Conservation (phyloP, 35 echinoderm and acorn worm species). For the Strongylocentrotus purpuratus region DNA sequence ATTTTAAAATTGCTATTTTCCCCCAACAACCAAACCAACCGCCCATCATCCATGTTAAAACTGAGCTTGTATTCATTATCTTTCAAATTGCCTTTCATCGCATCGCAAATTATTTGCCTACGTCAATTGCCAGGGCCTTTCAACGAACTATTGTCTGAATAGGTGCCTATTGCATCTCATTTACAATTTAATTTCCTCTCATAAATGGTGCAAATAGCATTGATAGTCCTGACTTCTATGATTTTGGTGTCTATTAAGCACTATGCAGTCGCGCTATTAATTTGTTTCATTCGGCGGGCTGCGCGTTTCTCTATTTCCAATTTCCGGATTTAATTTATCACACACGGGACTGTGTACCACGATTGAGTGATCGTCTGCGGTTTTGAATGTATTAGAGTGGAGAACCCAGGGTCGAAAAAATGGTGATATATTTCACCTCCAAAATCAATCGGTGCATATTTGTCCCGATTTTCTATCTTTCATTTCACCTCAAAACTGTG, state of each 20-base stretch:
- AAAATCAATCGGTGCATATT: not conserved
- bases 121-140: not conserved
- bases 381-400: not conserved
- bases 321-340: slow-evolving; percentile 41
- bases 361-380: not conserved
- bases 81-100: not conserved
- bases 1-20: not conserved
- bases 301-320: slow-evolving; percentile 34
- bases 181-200: not conserved
- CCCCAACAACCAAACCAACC: not conserved
- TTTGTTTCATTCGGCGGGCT: not conserved
- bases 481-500: not conserved
- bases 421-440: not conserved
- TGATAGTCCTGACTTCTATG: not conserved
- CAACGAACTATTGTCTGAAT: slow-evolving; percentile 4
- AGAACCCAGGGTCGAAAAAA: not conserved
- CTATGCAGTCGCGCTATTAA: not conserved
- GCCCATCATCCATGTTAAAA: not conserved
- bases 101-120: slow-evolving; percentile 2
- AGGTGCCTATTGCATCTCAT: not conserved
- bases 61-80: not conserved
- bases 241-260: not conserved
- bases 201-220: slow-evolving; percentile 11
- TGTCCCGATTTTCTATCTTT: not conserved
- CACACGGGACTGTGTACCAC: not conserved